phyloP scores from a whole-genome alignment of 2,797 vertebrate genomes.

The Trichosurus vulpecula region DNA sequence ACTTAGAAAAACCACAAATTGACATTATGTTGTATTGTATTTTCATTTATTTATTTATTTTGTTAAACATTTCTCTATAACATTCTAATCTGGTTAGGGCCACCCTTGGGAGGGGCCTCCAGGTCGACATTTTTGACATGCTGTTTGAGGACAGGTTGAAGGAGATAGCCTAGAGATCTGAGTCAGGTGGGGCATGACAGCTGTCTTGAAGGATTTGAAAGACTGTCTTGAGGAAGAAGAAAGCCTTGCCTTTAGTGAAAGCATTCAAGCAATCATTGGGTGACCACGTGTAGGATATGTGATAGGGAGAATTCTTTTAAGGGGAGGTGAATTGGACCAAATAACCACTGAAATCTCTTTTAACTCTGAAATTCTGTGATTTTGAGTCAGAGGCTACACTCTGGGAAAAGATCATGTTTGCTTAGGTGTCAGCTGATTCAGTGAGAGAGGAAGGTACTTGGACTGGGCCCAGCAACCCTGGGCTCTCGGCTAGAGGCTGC shows the following conservation, averaged over 20 bases:
- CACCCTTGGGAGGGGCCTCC: neutral
- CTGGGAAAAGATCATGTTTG: slow-evolving; percentile 6
- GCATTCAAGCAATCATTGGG: neutral
- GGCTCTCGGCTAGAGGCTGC: neutral
- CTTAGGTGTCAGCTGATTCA: neutral
- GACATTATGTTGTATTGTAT: neutral
- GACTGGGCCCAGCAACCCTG: neutral
- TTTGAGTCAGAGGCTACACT: neutral
- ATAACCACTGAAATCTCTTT: neutral
- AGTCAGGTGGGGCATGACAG: neutral
- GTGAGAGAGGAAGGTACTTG: slow-evolving; percentile 18
- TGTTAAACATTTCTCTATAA: neutral
- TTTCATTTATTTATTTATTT: neutral
- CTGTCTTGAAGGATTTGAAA: neutral
- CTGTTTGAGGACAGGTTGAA: neutral
- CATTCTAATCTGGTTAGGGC: neutral
- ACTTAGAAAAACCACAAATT: neutral
- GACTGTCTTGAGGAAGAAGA: neutral
- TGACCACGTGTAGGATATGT: neutral
- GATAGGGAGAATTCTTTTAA: neutral
- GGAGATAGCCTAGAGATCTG: neutral
- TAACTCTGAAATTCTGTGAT: neutral
- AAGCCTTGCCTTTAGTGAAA: neutral
- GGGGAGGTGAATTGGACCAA: neutral
- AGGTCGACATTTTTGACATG: neutral